phyloP scores from a whole-genome alignment of 2,888 invertebrate species.

The Chrysolina haemoptera region DNA sequence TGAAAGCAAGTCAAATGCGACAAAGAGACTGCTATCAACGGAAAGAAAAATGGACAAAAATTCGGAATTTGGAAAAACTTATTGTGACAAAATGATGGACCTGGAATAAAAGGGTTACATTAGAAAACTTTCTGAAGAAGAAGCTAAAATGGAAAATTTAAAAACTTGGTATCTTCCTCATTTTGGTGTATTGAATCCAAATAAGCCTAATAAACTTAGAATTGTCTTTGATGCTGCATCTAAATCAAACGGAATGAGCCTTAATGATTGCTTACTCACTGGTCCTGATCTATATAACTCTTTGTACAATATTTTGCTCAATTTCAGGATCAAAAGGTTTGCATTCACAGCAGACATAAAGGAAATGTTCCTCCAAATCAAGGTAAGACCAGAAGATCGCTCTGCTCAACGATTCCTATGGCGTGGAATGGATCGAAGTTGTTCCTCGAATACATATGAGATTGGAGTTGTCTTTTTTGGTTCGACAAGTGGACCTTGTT shows the following conservation, averaged over 20 bases:
- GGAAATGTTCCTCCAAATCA: not conserved
- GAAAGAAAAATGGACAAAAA: conserved; percentile 32
- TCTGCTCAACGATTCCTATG: not conserved
- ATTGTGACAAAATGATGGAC: conserved; percentile 11
- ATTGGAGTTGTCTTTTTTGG: conserved; percentile 31
- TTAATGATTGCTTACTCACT: not conserved
- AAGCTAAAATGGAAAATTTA: not conserved
- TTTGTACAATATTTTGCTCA: not conserved
- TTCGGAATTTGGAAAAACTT: not conserved
- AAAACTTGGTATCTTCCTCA: conserved; percentile 18
- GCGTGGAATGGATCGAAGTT: not conserved
- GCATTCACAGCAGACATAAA: not conserved
- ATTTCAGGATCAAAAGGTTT: not conserved
- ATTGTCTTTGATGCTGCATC: conserved; percentile 1
- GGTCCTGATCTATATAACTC: conserved; percentile 21
- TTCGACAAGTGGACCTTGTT: conserved; percentile 17
- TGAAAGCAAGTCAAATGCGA: conserved; percentile 29
- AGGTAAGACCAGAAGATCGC: not conserved
- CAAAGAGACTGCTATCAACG: conserved; percentile 17
- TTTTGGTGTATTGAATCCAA: conserved; percentile 6
- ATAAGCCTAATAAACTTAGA: conserved; percentile 21
- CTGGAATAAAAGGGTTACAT: not conserved
- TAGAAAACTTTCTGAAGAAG: conserved; percentile 21
- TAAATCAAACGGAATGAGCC: conserved; percentile 2
- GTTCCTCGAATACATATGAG: not conserved